Conservation (phyloP, 1,140 invertebrate species). For the Rhopalosiphum maidis region DNA sequence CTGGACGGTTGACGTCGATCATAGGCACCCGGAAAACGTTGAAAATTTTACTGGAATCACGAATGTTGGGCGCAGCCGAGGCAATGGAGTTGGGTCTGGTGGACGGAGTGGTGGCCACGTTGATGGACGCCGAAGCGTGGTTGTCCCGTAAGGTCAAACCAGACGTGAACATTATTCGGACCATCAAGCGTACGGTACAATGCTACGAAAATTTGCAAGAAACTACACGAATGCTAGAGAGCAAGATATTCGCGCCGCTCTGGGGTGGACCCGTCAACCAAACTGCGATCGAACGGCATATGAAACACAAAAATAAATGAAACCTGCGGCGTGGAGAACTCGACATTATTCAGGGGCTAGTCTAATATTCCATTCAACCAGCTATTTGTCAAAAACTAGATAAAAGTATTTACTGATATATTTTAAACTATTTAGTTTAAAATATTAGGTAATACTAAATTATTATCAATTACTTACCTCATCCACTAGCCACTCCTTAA, state of each 20-base stretch:
- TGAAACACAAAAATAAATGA: slow-evolving; percentile 61
- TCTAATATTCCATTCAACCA: not conserved
- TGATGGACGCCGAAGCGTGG: slow-evolving; percentile 63
- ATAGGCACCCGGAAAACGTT: slow-evolving; percentile 65
- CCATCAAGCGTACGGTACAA: slow-evolving; percentile 63
- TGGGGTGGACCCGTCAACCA: slow-evolving; percentile 66
- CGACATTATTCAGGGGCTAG: not conserved
- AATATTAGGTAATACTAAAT: no score
- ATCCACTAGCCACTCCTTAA: no score
- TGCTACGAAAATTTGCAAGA: slow-evolving; percentile 51
- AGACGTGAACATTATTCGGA: slow-evolving; percentile 62
- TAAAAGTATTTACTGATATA: not conserved
- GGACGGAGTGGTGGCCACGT: slow-evolving; percentile 61
- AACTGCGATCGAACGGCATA: slow-evolving; percentile 62
- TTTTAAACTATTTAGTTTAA: no score
- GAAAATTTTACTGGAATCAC: slow-evolving; percentile 61
- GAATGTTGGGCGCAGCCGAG: slow-evolving; percentile 63
- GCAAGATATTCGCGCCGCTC: slow-evolving; percentile 63
- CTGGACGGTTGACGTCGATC: slow-evolving; percentile 64
- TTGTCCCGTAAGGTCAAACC: slow-evolving; percentile 60
- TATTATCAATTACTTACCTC: no score
- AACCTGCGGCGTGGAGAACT: not conserved
- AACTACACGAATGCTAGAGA: slow-evolving; percentile 61
- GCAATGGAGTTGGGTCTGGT: slow-evolving; percentile 64
- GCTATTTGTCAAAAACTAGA: no score